Percentiles rank a stretch among this genome's conserved stretches.
These are phyloP conservation scores for Oryzias melastigma DNA, from an alignment of 2,113 vertebrate genomes.

Conservation along the genomic window DNA sequence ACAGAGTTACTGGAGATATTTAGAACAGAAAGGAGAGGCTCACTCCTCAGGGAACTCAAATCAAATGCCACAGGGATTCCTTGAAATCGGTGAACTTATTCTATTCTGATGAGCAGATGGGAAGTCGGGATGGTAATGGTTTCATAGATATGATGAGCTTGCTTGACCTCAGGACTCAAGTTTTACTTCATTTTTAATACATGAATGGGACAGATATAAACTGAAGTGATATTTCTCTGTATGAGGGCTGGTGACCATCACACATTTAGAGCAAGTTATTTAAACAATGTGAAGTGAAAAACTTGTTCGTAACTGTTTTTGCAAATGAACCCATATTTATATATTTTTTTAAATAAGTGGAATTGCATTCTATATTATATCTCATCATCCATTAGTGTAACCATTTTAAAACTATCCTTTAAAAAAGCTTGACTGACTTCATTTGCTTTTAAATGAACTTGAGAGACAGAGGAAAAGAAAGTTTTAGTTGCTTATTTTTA, in stretches of 20 bases:
- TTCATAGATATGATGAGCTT: slow-evolving; percentile 54
- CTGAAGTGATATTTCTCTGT: slow-evolving; percentile 11
- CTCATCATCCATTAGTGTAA: too few relatives aligned
- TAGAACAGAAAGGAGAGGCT: slow-evolving; percentile 34
- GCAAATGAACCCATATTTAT: too few relatives aligned
- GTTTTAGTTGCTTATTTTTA: too few relatives aligned
- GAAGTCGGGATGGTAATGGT: slow-evolving; percentile 37
- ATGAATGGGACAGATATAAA: slow-evolving; percentile 25
- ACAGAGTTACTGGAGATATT: slow-evolving; percentile 52
- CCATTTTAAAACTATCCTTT: too few relatives aligned
- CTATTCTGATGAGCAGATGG: slow-evolving; percentile 52
- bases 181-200: slow-evolving; percentile 33
- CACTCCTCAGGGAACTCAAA: slow-evolving; percentile 24
- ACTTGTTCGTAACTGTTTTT: too few relatives aligned
- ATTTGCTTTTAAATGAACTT: too few relatives aligned
- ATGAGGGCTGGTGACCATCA: slow-evolving; percentile 14
- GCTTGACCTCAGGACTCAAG: slow-evolving; percentile 42
- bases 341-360: too few relatives aligned
- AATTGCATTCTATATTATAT: too few relatives aligned
- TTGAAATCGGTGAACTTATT: slow-evolving; percentile 54
- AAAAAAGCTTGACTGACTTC: too few relatives aligned
- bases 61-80: slow-evolving; percentile 38
- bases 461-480: too few relatives aligned
- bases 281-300: too few relatives aligned
- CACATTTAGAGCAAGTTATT: slow-evolving; percentile 1